A percentile compares a stretch with the other conserved stretches of the same genome.
phyloP scores from a whole-genome alignment of 2,797 vertebrate genomes.

The Phoebastria nigripes region DNA sequence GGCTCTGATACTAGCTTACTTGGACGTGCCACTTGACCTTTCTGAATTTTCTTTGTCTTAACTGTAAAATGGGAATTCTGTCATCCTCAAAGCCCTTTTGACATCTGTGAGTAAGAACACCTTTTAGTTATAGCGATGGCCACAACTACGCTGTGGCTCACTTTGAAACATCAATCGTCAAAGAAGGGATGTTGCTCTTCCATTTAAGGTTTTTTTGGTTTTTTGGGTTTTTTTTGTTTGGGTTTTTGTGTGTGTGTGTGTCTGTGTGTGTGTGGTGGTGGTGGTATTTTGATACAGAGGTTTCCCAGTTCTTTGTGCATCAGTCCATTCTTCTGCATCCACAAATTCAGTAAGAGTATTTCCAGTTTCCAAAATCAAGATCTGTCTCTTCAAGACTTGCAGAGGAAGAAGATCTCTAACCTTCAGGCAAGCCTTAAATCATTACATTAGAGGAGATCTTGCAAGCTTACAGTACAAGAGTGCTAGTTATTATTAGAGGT shows the following conservation, averaged over 20 bases:
- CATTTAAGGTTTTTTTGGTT: neutral
- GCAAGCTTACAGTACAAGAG: neutral
- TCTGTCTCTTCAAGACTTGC: neutral
- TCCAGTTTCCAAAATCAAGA: neutral
- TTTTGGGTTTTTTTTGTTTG: neutral
- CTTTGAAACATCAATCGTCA: neutral
- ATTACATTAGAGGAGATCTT: neutral
- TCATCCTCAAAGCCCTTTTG: neutral
- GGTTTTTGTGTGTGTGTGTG: too few relatives aligned
- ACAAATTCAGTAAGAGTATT: neutral
- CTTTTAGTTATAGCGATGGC: neutral
- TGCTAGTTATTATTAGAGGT: neutral
- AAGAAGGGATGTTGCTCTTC: neutral
- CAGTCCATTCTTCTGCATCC: neutral
- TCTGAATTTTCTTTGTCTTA: neutral
- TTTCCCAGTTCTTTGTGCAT: neutral
- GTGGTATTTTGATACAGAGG: neutral
- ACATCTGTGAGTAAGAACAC: neutral
- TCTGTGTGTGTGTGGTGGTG: too few relatives aligned
- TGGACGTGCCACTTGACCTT: rapidly evolving
- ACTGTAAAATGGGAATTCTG: neutral
- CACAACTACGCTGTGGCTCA: neutral
- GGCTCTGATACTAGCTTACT: neutral
- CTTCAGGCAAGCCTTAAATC: neutral
- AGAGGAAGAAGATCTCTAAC: neutral